Percentiles rank a stretch among this genome's conserved stretches.
Conservation (phyloP, 64 coral and sea anemone genomes). For the Catalaphyllia jardinei region DNA sequence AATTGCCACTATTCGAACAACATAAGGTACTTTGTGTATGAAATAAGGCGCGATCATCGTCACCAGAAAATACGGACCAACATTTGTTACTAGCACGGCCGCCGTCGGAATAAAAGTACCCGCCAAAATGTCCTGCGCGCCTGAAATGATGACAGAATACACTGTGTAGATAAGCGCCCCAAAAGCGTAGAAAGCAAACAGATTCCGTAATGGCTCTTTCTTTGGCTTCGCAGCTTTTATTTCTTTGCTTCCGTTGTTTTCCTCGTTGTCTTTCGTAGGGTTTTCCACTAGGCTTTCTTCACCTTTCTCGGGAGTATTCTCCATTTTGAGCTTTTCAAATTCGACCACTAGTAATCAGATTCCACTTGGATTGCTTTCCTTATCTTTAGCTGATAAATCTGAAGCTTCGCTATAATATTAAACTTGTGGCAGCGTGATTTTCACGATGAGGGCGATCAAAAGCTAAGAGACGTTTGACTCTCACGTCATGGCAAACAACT, state of each 20-base stretch:
- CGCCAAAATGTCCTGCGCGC: constrained; percentile 89
- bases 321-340: neutral
- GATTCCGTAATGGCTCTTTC: constrained; percentile 68
- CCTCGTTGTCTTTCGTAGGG: neutral
- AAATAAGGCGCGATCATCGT: constrained; percentile 93
- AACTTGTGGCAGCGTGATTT: neutral
- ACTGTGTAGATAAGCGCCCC: constrained; percentile 90
- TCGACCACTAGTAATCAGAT: neutral
- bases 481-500: constrained; percentile 6
- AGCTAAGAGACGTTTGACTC: neutral
- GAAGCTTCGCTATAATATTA: neutral
- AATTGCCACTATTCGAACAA: constrained; percentile 77
- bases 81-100: constrained; percentile 91
- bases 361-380: neutral
- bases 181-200: constrained; percentile 79
- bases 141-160: constrained; percentile 90
- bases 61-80: constrained; percentile 94
- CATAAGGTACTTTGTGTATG: constrained; percentile 83
- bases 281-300: neutral
- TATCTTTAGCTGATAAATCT: neutral
- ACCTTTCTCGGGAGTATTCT: neutral
- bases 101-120: constrained; percentile 94
- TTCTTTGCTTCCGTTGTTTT: neutral
- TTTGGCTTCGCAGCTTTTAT: neutral
- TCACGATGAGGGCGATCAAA: neutral